Conservation (phyloP, 2,888 invertebrate genomes). For the Caenorhabditis imperialis region DNA sequence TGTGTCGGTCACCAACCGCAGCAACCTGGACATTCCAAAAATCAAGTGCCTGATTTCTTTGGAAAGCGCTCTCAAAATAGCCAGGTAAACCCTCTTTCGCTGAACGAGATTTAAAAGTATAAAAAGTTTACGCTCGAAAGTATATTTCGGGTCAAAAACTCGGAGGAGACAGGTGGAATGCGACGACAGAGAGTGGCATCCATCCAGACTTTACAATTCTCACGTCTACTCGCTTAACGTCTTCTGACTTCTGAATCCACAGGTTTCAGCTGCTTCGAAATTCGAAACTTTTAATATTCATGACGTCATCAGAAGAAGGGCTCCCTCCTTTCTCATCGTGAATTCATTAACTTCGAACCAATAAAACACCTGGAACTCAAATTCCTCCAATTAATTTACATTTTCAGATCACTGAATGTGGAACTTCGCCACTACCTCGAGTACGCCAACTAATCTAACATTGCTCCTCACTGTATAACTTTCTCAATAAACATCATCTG, state of each 20-base stretch:
- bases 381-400: background rate
- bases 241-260: too few relatives aligned
- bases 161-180: too few relatives aligned
- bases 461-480: background rate
- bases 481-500: slow-evolving; percentile 15
- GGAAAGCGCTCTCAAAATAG: slow-evolving; percentile 52
- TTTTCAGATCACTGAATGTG: slow-evolving; percentile 47
- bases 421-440: slow-evolving; percentile 44
- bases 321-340: too few relatives aligned
- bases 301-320: too few relatives aligned
- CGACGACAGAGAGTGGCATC: too few relatives aligned
- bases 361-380: too few relatives aligned
- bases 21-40: slow-evolving; percentile 46
- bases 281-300: too few relatives aligned
- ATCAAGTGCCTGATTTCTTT: slow-evolving; percentile 51
- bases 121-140: too few relatives aligned
- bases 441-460: slow-evolving; percentile 21
- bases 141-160: too few relatives aligned
- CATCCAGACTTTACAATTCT: slow-evolving; percentile 1
- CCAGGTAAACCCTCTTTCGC: slow-evolving; percentile 42
- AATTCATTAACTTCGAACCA: too few relatives aligned
- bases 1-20: slow-evolving; percentile 36
- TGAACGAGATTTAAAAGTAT: too few relatives aligned
- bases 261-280: background rate
- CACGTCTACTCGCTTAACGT: slow-evolving; percentile 18